Evolutionary conservation across 2,113 vertebrate genomes (phyloP).

Genomic region (Acanthochromis polyacanthus): DNA sequence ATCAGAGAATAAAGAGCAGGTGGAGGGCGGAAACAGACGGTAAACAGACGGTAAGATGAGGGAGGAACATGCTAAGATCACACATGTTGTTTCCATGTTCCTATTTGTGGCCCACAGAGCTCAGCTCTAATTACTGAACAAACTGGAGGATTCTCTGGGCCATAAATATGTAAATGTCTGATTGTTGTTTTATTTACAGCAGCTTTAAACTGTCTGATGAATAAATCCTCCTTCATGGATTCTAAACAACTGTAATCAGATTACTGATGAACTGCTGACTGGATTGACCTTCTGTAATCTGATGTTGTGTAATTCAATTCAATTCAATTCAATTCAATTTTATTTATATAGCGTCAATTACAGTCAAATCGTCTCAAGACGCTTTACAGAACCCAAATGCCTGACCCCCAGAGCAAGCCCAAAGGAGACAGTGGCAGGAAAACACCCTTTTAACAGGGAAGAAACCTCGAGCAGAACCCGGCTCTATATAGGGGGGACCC

Average conservation of each 20-base stretch:
- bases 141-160: constrained; percentile 54
- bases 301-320: constrained; percentile 76
- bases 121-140: constrained; percentile 59
- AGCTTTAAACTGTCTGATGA: constrained; percentile 68
- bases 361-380: too few species aligned
- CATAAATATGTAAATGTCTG: constrained; percentile 69
- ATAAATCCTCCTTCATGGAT: constrained; percentile 68
- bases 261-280: constrained; percentile 72
- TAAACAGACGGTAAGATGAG: too few species aligned
- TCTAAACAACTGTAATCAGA: constrained; percentile 74
- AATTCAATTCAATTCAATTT: too few species aligned
- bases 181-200: constrained; percentile 60
- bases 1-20: too few species aligned
- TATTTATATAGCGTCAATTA: too few species aligned
- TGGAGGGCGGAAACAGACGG: too few species aligned
- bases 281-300: constrained; percentile 81
- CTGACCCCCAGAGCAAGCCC: too few species aligned
- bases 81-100: constrained; percentile 61
- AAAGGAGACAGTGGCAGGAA: too few species aligned
- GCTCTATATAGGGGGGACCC: too few species aligned
- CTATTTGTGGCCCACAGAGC: constrained; percentile 65
- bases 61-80: constrained; percentile 48
- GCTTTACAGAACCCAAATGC: too few species aligned
- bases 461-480: too few species aligned
- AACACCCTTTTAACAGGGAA: too few species aligned